phyloP scores from a whole-genome alignment of 2,888 invertebrate genomes.

The Ariolimax columbianus region DNA sequence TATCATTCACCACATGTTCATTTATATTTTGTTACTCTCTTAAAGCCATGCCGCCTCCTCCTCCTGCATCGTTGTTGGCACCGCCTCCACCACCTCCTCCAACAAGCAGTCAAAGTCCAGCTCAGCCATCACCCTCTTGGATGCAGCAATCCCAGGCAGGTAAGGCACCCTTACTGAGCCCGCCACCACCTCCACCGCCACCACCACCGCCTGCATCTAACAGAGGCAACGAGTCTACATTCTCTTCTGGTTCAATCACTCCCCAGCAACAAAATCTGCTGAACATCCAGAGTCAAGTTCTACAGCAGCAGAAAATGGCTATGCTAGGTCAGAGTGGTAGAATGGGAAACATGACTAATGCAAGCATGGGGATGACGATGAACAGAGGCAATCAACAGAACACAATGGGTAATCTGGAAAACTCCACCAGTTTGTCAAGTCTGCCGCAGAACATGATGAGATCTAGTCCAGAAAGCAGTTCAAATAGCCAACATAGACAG shows the following conservation, averaged over 20 bases:
- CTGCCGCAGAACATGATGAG: not conserved
- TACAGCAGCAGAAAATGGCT: slow-evolving; percentile 40
- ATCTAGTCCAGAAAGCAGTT: not conserved
- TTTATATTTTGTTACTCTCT: not conserved
- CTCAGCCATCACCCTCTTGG: slow-evolving; percentile 61
- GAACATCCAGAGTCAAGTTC: slow-evolving; percentile 33
- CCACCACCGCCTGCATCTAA: slow-evolving; percentile 2
- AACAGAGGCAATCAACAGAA: slow-evolving; percentile 4
- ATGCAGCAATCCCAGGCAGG: slow-evolving; percentile 59
- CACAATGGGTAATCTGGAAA: not conserved
- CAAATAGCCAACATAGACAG: not conserved
- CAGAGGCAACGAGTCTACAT: slow-evolving; percentile 27
- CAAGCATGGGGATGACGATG: slow-evolving; percentile 16
- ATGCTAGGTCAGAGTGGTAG: not conserved
- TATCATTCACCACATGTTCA: not conserved
- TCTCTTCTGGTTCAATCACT: slow-evolving; percentile 46
- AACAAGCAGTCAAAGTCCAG: slow-evolving; percentile 64
- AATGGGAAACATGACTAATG: not conserved
- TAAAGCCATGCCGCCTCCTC: slow-evolving; percentile 73
- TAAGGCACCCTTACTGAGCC: slow-evolving; percentile 33
- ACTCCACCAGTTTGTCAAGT: not conserved
- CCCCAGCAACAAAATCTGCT: slow-evolving; percentile 48
- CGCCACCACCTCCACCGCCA: slow-evolving; percentile 45
- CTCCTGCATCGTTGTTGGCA: slow-evolving; percentile 63
- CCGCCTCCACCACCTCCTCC: slow-evolving; percentile 76